Percentiles rank a stretch among this genome's conserved stretches.
Evolutionary conservation across 2,888 invertebrate genomes (phyloP).

Genomic region (Sisyra nigra): DNA sequence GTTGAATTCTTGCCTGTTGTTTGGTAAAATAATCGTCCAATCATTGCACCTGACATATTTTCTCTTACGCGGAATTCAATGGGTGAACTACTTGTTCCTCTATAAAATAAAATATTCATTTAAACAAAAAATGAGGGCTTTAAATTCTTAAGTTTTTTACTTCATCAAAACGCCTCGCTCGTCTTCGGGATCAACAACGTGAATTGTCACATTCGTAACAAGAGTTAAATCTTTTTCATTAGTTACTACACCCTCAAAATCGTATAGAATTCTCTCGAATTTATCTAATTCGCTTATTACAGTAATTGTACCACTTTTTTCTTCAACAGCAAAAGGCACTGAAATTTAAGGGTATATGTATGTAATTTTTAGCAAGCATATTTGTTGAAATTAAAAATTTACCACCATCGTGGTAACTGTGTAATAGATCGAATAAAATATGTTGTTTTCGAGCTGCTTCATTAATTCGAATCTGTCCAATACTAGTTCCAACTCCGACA

Average conservation of each 20-base stretch:
- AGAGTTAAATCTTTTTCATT: conserved; percentile 45
- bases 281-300: conserved; percentile 60
- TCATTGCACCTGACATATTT: conserved; percentile 54
- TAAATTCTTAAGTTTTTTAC: conserved; percentile 25
- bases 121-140: background rate
- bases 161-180: conserved; percentile 48
- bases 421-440: conserved; percentile 60
- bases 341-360: conserved; percentile 18
- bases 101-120: conserved; percentile 19
- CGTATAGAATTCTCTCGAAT: conserved; percentile 49
- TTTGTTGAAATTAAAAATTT: conserved; percentile 11
- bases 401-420: conserved; percentile 75
- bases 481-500: conserved; percentile 68
- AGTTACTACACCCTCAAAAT: conserved; percentile 70
- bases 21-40: conserved; percentile 52
- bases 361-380: background rate
- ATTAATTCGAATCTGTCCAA: conserved; percentile 68
- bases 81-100: conserved; percentile 50
- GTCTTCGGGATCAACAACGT: conserved; percentile 63
- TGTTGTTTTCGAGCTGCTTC: conserved; percentile 47
- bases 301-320: conserved; percentile 72
- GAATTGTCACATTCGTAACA: conserved; percentile 69
- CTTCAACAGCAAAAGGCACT: conserved; percentile 88
- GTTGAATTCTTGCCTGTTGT: conserved; percentile 26
- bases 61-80: conserved; percentile 62